phyloP scores from a whole-genome alignment of 1,140 invertebrate genomes.

The Bombus terrestris region DNA sequence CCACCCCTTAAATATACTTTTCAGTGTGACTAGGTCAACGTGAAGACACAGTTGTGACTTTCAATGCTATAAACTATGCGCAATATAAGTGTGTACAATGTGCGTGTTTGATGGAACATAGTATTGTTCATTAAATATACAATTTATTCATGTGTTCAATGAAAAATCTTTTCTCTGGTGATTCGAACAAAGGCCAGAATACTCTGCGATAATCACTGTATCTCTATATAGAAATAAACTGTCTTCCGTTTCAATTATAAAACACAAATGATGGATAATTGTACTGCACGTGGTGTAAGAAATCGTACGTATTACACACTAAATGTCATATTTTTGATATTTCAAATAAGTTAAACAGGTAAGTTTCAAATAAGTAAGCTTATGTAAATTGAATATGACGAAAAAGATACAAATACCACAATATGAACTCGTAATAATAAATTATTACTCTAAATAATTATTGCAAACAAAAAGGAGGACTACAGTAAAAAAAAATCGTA shows the following conservation, averaged over 20 bases:
- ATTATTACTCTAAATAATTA: too few species aligned
- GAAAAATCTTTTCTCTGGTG: not conserved
- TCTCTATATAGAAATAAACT: conserved; percentile 31
- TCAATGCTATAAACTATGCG: too few species aligned
- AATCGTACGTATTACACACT: not conserved
- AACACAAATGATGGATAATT: not conserved
- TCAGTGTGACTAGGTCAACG: too few species aligned
- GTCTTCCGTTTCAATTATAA: too few species aligned
- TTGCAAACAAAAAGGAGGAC: too few species aligned
- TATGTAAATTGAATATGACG: too few species aligned
- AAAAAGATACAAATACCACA: too few species aligned
- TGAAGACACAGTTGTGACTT: too few species aligned
- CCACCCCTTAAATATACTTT: too few species aligned
- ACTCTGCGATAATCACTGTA: not conserved
- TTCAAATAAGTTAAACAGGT: not conserved
- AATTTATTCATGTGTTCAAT: not conserved
- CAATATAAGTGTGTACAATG: not conserved
- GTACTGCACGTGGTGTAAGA: not conserved
- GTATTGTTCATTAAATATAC: not conserved
- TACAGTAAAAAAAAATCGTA: too few species aligned
- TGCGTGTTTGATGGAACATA: conserved; percentile 17
- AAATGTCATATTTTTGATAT: not conserved
- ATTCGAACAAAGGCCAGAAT: not conserved
- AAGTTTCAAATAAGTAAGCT: too few species aligned
- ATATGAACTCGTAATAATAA: too few species aligned